A percentile compares a stretch with the other conserved stretches of the same genome.
Evolutionary conservation across 2,113 vertebrate genomes (phyloP).

Genomic region (Sinocyclocheilus grahami): DNA sequence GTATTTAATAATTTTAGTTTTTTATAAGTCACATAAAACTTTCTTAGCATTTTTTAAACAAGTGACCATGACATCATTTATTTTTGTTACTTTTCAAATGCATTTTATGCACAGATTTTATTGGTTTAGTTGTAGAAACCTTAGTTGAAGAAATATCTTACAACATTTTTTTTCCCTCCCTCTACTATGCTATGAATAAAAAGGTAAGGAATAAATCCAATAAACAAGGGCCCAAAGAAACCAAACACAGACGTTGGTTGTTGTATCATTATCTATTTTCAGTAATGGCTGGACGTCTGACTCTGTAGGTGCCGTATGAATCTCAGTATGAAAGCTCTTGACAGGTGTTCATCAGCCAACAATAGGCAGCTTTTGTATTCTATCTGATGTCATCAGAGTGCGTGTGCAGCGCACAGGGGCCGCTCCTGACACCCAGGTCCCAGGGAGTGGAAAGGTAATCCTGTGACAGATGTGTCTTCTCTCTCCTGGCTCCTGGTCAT

Average conservation of each 20-base stretch:
- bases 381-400: constrained; percentile 54
- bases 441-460: constrained; percentile 93
- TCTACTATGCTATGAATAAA: neutral
- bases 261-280: neutral
- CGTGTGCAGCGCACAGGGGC: constrained; percentile 56
- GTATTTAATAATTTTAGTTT: too few species aligned
- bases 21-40: too few species aligned
- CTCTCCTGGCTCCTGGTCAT: constrained; percentile 88
- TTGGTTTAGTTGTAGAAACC: neutral
- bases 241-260: neutral
- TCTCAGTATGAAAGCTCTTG: constrained; percentile 9
- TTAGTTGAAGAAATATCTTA: neutral
- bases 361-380: constrained; percentile 55
- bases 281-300: neutral
- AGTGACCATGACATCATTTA: too few species aligned
- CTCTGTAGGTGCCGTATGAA: neutral
- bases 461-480: constrained; percentile 92
- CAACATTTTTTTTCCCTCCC: neutral
- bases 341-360: constrained; percentile 49
- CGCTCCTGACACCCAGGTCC: constrained; percentile 84
- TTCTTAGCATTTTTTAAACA: too few species aligned
- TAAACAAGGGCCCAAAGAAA: neutral
- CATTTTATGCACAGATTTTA: neutral
- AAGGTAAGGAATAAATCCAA: neutral
- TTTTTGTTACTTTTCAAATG: neutral